These are phyloP conservation scores for Drosophila nasuta DNA, from an alignment of 1,140 invertebrate species.

Conservation along the genomic window DNA sequence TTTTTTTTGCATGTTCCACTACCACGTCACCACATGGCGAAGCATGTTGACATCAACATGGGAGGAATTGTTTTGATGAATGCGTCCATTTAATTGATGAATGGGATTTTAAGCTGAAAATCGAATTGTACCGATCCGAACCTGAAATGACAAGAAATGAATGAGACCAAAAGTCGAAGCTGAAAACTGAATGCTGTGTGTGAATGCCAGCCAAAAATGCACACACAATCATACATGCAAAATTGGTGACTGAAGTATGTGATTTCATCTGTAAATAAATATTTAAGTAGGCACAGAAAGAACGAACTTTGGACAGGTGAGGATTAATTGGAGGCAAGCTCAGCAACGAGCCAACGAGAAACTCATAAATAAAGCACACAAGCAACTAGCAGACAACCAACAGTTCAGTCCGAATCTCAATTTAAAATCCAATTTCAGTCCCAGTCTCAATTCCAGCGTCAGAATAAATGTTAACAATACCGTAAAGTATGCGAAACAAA, in stretches of 20 bases:
- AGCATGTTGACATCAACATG: slow-evolving; percentile 69
- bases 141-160: background rate
- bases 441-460: background rate
- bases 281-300: slow-evolving; percentile 30
- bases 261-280: slow-evolving; percentile 38
- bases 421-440: slow-evolving; percentile 3
- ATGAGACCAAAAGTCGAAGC: slow-evolving; percentile 1
- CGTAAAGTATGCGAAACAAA: slow-evolving; percentile 54
- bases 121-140: slow-evolving; percentile 41
- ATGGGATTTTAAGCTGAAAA: slow-evolving; percentile 81
- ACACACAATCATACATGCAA: background rate
- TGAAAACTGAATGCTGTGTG: slow-evolving; percentile 9
- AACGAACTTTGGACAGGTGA: slow-evolving; percentile 47
- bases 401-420: background rate
- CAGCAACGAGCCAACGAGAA: slow-evolving; percentile 25
- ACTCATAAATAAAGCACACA: slow-evolving; percentile 48
- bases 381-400: slow-evolving; percentile 11
- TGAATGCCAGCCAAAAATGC: slow-evolving; percentile 28
- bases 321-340: slow-evolving; percentile 24
- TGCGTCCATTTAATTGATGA: slow-evolving; percentile 84
- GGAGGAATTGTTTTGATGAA: slow-evolving; percentile 81
- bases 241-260: background rate
- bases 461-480: slow-evolving; percentile 43
- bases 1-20: background rate
- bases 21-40: slow-evolving; percentile 50